Base-by-base conservation (phyloP, 2,797 vertebrate genomes). In the Cossypha caffra region DNA sequence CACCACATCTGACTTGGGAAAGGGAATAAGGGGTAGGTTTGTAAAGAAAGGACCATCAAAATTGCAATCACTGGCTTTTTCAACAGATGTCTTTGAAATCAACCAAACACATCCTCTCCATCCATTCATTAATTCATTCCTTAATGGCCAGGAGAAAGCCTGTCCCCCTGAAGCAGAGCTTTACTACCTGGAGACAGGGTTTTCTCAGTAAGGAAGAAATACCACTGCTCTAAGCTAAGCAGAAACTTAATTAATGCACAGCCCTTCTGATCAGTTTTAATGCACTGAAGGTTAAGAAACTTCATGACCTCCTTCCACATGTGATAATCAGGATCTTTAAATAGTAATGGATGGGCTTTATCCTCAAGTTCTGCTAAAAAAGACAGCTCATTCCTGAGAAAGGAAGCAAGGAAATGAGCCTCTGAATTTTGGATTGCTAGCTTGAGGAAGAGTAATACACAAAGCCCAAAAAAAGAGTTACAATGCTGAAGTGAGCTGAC, bases 321-420 rank as follows among this genome's bases (percentile, higher is more conserved):
- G 47, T 33, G 42, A 63, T 58, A 74, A 95, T 79, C 67, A 48
- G 55, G 68, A 76, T 63, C 58, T 93, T 82, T 91, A 91, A 91
- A 95, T 84, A 96, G 84, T 7, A 68, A 77, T 23, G 26, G 25
- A 61, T 28, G 31, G 52, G 58, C 28, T 42, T 81, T 31, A 68
- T 80, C 45, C 52, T 88, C 58, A 40, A 85, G 50, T 63, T 95
- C 62, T 93, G 57, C 73, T 88, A 83, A 78, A 95, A 93, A 64
- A 42, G 55, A 82, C 54, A 88, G 69, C 20, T 55, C 51, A n/a
- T 84, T 93, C 90, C 63, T 5, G 1, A 79, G 95, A 75, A 87
- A 86, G 43, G 82, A 94, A 96, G 64, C 42, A 71, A 94, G 85
- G 79, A 95, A 95, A 86, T 54, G 51, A 94, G 57, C 35, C 31